Evolutionary conservation across 2,113 vertebrate species (phyloP).

Genomic region (Gobio gobio): DNA sequence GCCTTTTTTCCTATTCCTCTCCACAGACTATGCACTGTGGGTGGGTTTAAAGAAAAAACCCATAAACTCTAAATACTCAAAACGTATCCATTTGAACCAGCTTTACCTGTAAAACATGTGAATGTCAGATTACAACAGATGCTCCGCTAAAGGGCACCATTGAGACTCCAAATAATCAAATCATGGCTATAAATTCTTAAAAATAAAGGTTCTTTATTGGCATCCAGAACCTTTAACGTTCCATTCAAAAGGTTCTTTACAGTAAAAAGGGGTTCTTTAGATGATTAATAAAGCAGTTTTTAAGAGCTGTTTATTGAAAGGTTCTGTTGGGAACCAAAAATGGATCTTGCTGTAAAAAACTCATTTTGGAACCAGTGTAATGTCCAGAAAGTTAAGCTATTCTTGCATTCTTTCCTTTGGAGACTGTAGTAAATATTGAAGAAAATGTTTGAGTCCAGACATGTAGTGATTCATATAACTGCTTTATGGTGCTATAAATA

Average conservation of each 20-base stretch:
- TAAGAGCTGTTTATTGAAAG: too few species aligned
- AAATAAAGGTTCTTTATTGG: too few species aligned
- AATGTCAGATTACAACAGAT: not conserved
- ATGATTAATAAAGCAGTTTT: too few species aligned
- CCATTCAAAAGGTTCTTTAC: too few species aligned
- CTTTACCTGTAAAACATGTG: not conserved
- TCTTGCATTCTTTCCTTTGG: not conserved
- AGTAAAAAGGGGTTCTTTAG: too few species aligned
- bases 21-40: not conserved
- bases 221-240: too few species aligned
- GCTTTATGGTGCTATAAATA: not conserved
- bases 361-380: not conserved
- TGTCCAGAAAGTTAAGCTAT: not conserved
- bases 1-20: slow-evolving; percentile 3
- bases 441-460: not conserved
- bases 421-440: not conserved
- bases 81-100: not conserved
- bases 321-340: too few species aligned
- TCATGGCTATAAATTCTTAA: not conserved
- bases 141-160: not conserved
- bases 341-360: too few species aligned
- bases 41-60: not conserved
- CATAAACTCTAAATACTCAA: not conserved
- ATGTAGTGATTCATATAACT: not conserved
- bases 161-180: not conserved